Evolutionary conservation across 2,797 vertebrate species (phyloP).

Genomic region (Buceros bicornis): DNA sequence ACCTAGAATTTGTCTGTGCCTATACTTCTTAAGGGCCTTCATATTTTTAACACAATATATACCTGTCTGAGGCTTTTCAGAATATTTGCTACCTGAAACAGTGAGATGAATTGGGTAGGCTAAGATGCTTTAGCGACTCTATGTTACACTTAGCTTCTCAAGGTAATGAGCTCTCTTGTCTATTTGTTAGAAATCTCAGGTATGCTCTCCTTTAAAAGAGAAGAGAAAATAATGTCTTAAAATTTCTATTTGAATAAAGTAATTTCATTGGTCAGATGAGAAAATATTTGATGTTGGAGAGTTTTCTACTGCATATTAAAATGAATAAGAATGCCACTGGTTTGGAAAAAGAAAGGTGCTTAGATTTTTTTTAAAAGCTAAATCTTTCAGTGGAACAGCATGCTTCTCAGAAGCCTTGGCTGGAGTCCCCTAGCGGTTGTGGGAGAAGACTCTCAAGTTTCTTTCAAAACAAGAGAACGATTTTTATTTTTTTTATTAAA

Average conservation of each 20-base stretch:
- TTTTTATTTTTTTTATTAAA: not conserved
- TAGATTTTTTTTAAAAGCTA: not conserved
- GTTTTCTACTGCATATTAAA: not conserved
- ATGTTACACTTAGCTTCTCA: not conserved
- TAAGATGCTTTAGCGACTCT: not conserved
- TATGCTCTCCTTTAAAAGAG: not conserved
- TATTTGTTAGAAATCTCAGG: not conserved
- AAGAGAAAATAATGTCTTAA: not conserved
- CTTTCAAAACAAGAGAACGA: not conserved
- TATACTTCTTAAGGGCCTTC: not conserved
- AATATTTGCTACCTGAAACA: not conserved
- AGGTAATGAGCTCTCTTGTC: not conserved
- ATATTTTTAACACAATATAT: not conserved
- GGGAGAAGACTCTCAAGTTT: not conserved
- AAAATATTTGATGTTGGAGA: not conserved
- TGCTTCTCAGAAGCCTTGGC: not conserved
- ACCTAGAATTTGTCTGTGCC: not conserved
- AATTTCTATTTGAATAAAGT: not conserved
- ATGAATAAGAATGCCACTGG: not conserved
- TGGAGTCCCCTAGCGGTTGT: not conserved
- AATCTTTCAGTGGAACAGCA: not conserved
- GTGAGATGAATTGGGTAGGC: not conserved
- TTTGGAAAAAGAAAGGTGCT: fast-evolving
- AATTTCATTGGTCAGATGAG: not conserved
- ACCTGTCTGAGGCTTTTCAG: not conserved